Percentiles rank a stretch among this genome's conserved stretches.
phyloP scores from a whole-genome alignment of 2,797 vertebrate genomes.

The Rhodeus uyekii region DNA sequence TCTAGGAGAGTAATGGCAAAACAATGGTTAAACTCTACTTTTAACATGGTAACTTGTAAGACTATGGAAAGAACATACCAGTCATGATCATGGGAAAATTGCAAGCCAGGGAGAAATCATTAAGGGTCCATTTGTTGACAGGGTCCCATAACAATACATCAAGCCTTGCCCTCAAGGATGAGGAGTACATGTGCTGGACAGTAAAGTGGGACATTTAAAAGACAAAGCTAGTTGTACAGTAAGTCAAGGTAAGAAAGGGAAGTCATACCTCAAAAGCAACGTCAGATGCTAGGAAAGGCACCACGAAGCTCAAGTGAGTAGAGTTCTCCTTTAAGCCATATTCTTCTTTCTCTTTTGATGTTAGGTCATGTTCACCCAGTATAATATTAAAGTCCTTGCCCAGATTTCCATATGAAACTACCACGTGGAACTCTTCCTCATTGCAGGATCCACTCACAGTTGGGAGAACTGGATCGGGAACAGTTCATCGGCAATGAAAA shows the following conservation, averaged over 20 bases:
- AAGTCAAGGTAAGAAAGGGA: background rate
- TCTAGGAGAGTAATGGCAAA: conserved; percentile 60
- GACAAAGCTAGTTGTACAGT: background rate
- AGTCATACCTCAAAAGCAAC: conserved; percentile 66
- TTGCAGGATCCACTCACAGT: conserved; percentile 71
- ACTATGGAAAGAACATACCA: conserved; percentile 55
- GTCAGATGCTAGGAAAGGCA: conserved; percentile 64
- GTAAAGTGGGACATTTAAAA: background rate
- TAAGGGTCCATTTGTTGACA: conserved; percentile 64
- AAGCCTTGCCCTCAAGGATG: conserved; percentile 67
- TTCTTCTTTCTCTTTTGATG: conserved; percentile 25
- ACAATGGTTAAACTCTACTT: background rate
- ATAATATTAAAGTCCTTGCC: conserved; percentile 60
- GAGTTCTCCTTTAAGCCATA: conserved; percentile 62
- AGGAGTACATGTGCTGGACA: conserved; percentile 57
- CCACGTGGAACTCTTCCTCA: conserved; percentile 64
- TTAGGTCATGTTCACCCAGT: conserved; percentile 63
- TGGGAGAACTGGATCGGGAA: conserved; percentile 65
- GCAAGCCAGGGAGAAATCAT: conserved; percentile 73
- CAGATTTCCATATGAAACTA: conserved; percentile 65
- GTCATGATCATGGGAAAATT: conserved; percentile 70
- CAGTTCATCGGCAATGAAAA: background rate
- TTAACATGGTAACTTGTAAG: background rate
- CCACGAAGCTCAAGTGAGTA: conserved; percentile 66
- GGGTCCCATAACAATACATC: conserved; percentile 66